These are phyloP conservation scores for Meloidogyne chitwoodi DNA, from an alignment of 1,140 invertebrate genomes.

Conservation along the genomic window DNA sequence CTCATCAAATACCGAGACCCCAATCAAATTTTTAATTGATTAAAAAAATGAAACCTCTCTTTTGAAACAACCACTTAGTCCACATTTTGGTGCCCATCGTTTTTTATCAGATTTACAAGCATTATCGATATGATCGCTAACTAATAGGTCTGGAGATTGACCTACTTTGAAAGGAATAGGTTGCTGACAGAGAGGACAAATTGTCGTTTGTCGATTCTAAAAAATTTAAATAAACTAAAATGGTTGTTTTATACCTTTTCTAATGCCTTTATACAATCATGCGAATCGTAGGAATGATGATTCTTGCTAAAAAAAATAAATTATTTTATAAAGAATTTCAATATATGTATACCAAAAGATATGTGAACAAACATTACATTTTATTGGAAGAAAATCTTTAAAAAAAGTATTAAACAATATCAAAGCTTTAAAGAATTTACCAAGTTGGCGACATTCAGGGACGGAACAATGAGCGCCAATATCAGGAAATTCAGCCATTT, in stretches of 20 bases:
- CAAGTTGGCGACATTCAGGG: constrained; percentile 3
- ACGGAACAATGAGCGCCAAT: constrained; percentile 4
- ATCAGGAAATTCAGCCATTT: constrained; percentile 21
- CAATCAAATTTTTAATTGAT: too few species aligned
- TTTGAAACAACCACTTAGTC: not conserved
- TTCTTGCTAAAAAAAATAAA: not conserved
- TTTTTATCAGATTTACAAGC: constrained; percentile 7
- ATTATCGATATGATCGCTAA: constrained; percentile 17
- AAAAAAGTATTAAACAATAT: not conserved
- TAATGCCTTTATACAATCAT: not conserved
- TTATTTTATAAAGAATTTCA: not conserved
- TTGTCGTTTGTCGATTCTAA: not conserved
- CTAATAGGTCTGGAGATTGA: not conserved
- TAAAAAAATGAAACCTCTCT: constrained; percentile 8
- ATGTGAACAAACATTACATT: constrained; percentile 14
- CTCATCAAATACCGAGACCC: too few species aligned
- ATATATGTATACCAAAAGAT: constrained; percentile 3
- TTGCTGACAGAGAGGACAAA: constrained; percentile 15
- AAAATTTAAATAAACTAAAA: not conserved
- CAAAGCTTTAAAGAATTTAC: not conserved
- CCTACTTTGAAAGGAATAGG: not conserved
- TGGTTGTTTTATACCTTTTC: not conserved
- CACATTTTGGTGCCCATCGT: constrained; percentile 8
- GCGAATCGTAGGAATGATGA: constrained; percentile 1
- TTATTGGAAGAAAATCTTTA: constrained; percentile 12